phyloP scores from a whole-genome alignment of 2,113 vertebrate genomes.

The Chrysemys picta region DNA sequence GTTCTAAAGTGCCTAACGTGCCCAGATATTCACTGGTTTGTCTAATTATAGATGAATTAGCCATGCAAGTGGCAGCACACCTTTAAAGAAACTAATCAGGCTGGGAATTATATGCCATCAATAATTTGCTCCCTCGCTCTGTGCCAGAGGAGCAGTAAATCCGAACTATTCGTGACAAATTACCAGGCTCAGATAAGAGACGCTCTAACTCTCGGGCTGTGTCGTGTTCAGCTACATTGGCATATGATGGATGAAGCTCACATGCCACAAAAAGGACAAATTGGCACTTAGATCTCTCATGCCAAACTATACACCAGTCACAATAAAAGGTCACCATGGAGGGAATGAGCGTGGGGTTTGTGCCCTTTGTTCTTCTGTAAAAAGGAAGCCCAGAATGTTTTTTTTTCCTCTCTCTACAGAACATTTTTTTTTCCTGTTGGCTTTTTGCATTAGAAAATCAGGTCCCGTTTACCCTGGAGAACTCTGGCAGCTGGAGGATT shows the following conservation, averaged over 20 bases:
- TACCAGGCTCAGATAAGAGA: not conserved
- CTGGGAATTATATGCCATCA: not conserved
- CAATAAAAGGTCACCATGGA: accelerated
- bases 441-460: not conserved
- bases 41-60: slow-evolving; percentile 19
- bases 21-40: not conserved
- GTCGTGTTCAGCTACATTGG: accelerated
- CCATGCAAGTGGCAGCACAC: not conserved
- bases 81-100: not conserved
- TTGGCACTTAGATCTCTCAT: accelerated
- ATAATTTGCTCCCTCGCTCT: not conserved
- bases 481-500: not conserved
- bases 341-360: not conserved
- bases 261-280: accelerated
- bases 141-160: not conserved
- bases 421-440: not conserved
- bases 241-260: accelerated
- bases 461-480: not conserved
- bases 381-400: not conserved
- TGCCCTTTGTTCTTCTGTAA: not conserved
- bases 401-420: not conserved
- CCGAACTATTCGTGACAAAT: not conserved
- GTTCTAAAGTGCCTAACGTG: not conserved
- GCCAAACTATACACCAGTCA: accelerated
- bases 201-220: accelerated